Evolutionary conservation across 1,140 invertebrate species (phyloP).

Genomic region (Oncopodura yosiiana): DNA sequence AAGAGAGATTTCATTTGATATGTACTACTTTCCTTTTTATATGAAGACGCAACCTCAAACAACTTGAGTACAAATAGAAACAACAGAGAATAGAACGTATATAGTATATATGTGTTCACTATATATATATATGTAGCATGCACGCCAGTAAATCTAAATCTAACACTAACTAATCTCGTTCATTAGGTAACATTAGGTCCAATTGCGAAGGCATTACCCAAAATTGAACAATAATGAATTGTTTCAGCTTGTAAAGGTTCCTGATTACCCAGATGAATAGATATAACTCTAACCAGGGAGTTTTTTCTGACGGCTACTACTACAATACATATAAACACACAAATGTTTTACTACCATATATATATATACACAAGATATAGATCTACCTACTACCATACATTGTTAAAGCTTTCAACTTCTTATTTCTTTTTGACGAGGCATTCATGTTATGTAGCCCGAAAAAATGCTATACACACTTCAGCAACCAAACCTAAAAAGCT

Average conservation of each 20-base stretch:
- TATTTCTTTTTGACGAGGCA: constrained; percentile 6
- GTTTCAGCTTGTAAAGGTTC: constrained; percentile 35
- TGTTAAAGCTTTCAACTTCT: background rate
- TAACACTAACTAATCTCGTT: constrained; percentile 37
- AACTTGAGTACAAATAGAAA: constrained; percentile 1
- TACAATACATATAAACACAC: background rate
- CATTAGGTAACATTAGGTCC: constrained; percentile 36
- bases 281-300: constrained; percentile 27
- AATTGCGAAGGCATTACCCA: constrained; percentile 36
- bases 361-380: too few relatives aligned
- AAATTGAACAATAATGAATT: constrained; percentile 37
- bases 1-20: background rate
- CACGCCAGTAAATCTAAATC: constrained; percentile 36
- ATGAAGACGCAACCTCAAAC: background rate
- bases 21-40: background rate
- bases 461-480: too few relatives aligned
- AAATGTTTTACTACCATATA: too few relatives aligned
- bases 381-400: too few relatives aligned
- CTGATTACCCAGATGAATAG: constrained; percentile 36
- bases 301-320: background rate
- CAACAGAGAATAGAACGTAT: background rate
- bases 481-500: too few relatives aligned
- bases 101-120: background rate
- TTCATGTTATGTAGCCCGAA: too few relatives aligned
- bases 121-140: background rate